Evolutionary conservation across 2,888 invertebrate species (phyloP), one percentile per base, ranked within the genome.

Genomic region (Drosophila buzzatii): DNA sequence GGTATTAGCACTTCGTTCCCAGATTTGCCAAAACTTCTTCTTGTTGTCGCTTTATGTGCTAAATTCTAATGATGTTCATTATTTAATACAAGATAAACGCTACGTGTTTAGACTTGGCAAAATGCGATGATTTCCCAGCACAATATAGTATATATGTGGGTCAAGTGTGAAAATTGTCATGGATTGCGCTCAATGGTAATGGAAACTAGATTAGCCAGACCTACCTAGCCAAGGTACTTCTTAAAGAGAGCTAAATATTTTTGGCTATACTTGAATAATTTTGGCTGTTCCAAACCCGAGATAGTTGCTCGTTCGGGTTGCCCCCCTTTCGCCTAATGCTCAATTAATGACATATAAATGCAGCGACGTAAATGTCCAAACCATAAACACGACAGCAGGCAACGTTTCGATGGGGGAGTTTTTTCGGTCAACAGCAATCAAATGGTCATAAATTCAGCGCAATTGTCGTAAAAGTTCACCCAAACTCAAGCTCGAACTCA

Each of bases 51-150:
- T 73, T 76, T 79, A 72, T 82, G 81, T 78, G 75, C 73, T 53
- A 85, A 79, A 85, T 79, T 82, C 76, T 85, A 82, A 82, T 85
- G 82, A 76, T 85, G 82, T 72, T 76, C 73, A 85, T 82, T 85
- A 82, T 72, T 51, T 82, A 79, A 76, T 79, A 70, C 81, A 41
- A 73, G 85, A 82, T 79, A 82, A 82, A 63, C 79, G 73, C 60
- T 74, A 82, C 85, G 82, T 82, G 82, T 65, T 52, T 42, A 53
- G 80, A 73, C 67, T 79, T 33, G 27, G 49, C 37, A 66, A 60
- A 56, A 58, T 49, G 20, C 31, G 68, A 42, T 35, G 68, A 42
- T 64, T 45, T 58, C 20, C 27, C 12, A 3, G 44, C 33, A 42
- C 18, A 18, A 41, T 44, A 33, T 47, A 23, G 23, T 23, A 33